Percentiles rank a stretch among this genome's conserved stretches.
Conservation (phyloP, 23 tunicate species). For the Pegea sp. region DNA sequence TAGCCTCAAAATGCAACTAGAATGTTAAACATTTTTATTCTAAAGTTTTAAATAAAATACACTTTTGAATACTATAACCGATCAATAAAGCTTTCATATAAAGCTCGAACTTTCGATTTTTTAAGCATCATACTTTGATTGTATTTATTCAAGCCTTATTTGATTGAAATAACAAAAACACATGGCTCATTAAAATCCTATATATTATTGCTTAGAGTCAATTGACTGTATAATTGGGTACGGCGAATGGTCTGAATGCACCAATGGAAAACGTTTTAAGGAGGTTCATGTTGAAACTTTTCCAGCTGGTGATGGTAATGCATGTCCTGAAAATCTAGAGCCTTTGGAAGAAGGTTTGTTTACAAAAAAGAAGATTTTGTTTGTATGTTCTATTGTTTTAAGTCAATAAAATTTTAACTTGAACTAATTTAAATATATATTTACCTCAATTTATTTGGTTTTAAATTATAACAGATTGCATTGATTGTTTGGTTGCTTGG, state of each 20-base stretch:
- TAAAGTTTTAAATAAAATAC: no score
- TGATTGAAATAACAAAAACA: no score
- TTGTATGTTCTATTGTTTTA: no score
- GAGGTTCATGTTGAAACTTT: constrained; percentile 5
- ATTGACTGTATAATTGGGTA: constrained; percentile 42
- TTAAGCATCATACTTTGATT: no score
- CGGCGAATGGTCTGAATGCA: constrained; percentile 28
- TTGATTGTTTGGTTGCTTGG: constrained; percentile 20
- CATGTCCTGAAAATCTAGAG: constrained; percentile 14
- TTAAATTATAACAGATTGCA: constrained; percentile 13
- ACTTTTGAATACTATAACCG: no score
- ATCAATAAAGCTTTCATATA: no score
- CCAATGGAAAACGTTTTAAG: neutral
- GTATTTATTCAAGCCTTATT: no score
- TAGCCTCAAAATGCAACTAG: no score
- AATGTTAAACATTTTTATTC: no score
- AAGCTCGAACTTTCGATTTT: no score
- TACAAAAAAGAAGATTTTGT: neutral
- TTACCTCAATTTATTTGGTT: neutral
- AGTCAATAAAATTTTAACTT: no score
- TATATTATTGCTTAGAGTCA: constrained; percentile 19
- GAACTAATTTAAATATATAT: constrained; percentile 1
- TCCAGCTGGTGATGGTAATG: constrained; percentile 23
- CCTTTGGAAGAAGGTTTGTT: constrained; percentile 17
- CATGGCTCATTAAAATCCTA: no score